Evolutionary conservation across 64 coral and sea anemone species (phyloP).

Genomic region (Actinia equina): DNA sequence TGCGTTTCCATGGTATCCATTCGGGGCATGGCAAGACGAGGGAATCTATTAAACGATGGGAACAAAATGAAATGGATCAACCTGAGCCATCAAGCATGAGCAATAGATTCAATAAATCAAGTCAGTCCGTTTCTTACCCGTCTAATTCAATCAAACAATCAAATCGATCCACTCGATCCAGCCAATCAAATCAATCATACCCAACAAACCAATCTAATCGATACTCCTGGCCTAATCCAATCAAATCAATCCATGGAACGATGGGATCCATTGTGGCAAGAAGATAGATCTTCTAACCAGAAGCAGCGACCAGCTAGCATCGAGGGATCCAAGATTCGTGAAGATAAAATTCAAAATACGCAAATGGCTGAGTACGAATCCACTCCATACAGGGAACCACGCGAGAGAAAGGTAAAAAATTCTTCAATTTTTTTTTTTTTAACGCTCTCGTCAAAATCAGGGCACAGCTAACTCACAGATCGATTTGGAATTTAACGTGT

Average conservation of each 20-base stretch:
- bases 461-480: too few species aligned
- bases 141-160: neutral
- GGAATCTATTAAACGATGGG: slow-evolving; percentile 22
- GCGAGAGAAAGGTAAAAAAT: neutral
- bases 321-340: neutral
- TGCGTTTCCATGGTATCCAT: neutral
- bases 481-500: too few species aligned
- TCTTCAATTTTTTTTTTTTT: too few species aligned
- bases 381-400: neutral
- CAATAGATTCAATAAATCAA: neutral
- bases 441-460: too few species aligned
- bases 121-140: neutral
- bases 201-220: neutral
- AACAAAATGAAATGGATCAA: neutral
- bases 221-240: neutral
- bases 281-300: neutral
- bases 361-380: neutral
- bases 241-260: neutral
- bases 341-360: neutral
- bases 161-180: neutral
- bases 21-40: neutral
- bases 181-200: neutral
- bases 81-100: neutral
- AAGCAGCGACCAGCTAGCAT: neutral
- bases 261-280: slow-evolving; percentile 12